Evolutionary conservation across 2,797 vertebrate genomes (phyloP).

Genomic region (Semaprochilodus insignis): DNA sequence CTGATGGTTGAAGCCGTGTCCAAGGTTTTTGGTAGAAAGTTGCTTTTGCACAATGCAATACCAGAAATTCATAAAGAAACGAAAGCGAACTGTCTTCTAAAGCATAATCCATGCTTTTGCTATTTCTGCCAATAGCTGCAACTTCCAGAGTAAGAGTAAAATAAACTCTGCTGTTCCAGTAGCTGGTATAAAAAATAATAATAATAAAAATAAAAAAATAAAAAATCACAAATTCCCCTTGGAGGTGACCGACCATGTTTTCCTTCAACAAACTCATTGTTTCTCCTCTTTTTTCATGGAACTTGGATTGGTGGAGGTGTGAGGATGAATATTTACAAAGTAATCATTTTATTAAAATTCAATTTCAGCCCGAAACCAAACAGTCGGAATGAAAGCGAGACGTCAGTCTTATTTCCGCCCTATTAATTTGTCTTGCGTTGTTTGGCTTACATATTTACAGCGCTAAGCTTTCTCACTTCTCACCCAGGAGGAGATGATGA

Average conservation of each 20-base stretch:
- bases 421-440: slow-evolving; percentile 62
- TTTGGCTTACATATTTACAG: slow-evolving; percentile 65
- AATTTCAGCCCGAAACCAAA: slow-evolving; percentile 56
- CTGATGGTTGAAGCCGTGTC: too few relatives aligned
- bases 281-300: not conserved
- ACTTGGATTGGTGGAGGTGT: slow-evolving; percentile 22
- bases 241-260: not conserved
- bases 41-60: too few relatives aligned
- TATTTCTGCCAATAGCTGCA: not conserved
- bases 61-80: too few relatives aligned
- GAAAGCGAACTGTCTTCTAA: too few relatives aligned
- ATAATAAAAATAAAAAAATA: too few relatives aligned
- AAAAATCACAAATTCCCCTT: not conserved
- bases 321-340: slow-evolving; percentile 53
- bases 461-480: slow-evolving; percentile 64
- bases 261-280: slow-evolving; percentile 2
- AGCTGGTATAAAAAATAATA: not conserved
- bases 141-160: not conserved
- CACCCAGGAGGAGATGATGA: slow-evolving; percentile 65
- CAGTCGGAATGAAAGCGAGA: slow-evolving; percentile 35
- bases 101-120: not conserved
- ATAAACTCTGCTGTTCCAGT: not conserved
- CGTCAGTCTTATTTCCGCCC: slow-evolving; percentile 23
- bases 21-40: too few relatives aligned
- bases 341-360: slow-evolving; percentile 57